A percentile compares a stretch with the other conserved stretches of the same genome.
These are phyloP conservation scores for Atopsyche davidsoni DNA, from an alignment of 1,140 invertebrate genomes.

Conservation along the genomic window DNA sequence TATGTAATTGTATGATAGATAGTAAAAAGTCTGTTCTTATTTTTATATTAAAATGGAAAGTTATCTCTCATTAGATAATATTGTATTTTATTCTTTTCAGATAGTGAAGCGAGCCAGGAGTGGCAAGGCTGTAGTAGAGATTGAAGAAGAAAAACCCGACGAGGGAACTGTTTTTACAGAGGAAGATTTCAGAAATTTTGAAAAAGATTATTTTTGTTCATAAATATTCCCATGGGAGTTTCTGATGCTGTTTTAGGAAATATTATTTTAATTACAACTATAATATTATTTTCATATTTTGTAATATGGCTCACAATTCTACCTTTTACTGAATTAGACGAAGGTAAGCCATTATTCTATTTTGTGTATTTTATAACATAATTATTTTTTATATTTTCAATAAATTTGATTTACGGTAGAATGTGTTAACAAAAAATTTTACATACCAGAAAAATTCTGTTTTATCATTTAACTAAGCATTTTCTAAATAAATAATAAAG, in stretches of 20 bases:
- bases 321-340: slow-evolving; percentile 57
- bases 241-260: slow-evolving; percentile 47
- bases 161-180: slow-evolving; percentile 51
- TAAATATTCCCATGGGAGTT: slow-evolving; percentile 29
- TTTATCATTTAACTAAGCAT: too few relatives aligned
- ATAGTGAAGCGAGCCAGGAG: slow-evolving; percentile 47
- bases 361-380: neutral
- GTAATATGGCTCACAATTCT: slow-evolving; percentile 62
- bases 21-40: neutral
- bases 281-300: slow-evolving; percentile 54
- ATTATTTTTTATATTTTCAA: too few relatives aligned
- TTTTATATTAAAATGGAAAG: too few relatives aligned
- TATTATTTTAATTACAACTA: slow-evolving; percentile 49
- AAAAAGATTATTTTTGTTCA: slow-evolving; percentile 44
- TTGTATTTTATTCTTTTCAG: slow-evolving; percentile 40
- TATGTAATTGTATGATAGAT: neutral
- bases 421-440: slow-evolving; percentile 17
- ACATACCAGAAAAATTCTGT: too few relatives aligned
- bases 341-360: slow-evolving; percentile 33
- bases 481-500: slow-evolving; percentile 8
- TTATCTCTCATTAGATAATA: too few relatives aligned
- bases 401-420: neutral
- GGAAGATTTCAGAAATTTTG: slow-evolving; percentile 48
- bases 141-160: slow-evolving; percentile 36
- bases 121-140: slow-evolving; percentile 42